A percentile compares a stretch with the other conserved stretches of the same genome.
These are phyloP conservation scores for Macroglossus sobrinus DNA, from an alignment of 2,113 vertebrate genomes.

Conservation along the genomic window DNA sequence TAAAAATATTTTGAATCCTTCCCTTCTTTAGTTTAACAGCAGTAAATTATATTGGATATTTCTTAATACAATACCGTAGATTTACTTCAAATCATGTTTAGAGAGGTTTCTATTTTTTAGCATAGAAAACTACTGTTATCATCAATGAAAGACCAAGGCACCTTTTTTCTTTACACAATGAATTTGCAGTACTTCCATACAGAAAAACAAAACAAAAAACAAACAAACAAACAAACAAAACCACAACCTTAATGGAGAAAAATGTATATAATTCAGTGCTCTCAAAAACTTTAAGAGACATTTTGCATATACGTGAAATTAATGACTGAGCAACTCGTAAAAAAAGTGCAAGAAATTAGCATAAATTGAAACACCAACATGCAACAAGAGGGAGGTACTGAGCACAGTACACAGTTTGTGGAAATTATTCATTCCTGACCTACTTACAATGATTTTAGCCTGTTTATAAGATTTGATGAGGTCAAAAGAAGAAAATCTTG, in stretches of 20 bases:
- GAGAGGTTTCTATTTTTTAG: background rate
- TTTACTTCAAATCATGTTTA: background rate
- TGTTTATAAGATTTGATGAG: background rate
- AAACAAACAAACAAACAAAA: too few relatives aligned
- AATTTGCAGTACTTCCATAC: background rate
- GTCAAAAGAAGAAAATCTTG: background rate
- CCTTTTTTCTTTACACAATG: background rate
- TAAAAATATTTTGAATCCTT: background rate
- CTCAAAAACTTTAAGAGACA: background rate
- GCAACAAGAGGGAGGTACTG: background rate
- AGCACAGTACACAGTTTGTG: background rate
- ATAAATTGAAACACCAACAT: background rate
- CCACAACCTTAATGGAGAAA: background rate
- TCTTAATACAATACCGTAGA: background rate
- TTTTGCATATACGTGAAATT: background rate
- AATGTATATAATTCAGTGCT: background rate
- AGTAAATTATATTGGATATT: background rate
- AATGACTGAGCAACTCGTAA: background rate
- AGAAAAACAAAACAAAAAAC: background rate
- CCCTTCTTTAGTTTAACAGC: background rate
- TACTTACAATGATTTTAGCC: background rate
- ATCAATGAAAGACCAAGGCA: background rate
- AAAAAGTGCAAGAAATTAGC: background rate
- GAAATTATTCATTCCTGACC: background rate
- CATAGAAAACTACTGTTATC: background rate